phyloP scores from a whole-genome alignment of 2,797 vertebrate species.

The Nyctibius grandis region DNA sequence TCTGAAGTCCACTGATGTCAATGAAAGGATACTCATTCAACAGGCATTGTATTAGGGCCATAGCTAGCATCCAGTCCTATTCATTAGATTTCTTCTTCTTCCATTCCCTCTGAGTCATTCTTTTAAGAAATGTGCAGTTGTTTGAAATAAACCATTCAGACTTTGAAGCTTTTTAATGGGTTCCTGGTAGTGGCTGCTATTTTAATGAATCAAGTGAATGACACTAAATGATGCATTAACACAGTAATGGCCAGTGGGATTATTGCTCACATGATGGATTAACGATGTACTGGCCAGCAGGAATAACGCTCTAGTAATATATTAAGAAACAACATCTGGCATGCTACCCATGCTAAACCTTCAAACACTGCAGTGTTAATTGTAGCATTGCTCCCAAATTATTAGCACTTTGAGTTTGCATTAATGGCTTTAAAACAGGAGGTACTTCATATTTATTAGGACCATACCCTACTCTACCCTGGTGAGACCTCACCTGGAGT shows the following conservation, averaged over 20 bases:
- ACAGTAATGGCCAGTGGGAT: background rate
- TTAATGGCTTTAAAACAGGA: background rate
- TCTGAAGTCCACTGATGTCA: background rate
- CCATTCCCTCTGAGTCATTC: background rate
- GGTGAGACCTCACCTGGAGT: too few species aligned
- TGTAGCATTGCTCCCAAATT: background rate
- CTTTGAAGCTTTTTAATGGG: background rate
- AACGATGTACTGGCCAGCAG: background rate
- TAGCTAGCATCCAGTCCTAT: background rate
- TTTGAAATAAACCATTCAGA: background rate
- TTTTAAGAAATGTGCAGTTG: background rate
- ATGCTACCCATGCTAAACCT: background rate
- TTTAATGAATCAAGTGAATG: conserved; percentile 42
- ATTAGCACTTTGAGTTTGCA: background rate
- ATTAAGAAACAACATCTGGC: conserved; percentile 5
- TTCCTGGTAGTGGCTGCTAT: conserved; percentile 35
- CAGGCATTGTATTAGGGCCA: background rate
- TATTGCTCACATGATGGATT: background rate
- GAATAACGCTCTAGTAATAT: background rate
- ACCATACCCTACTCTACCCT: too few species aligned
- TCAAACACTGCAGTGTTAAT: background rate
- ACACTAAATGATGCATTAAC: conserved; percentile 16
- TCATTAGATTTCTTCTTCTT: background rate
- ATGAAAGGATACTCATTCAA: background rate
- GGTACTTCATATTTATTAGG: background rate